Evolutionary conservation across 1,140 invertebrate species (phyloP), one percentile per base, ranked within the genome.

Genomic region (Brachionus calyciflorus): DNA sequence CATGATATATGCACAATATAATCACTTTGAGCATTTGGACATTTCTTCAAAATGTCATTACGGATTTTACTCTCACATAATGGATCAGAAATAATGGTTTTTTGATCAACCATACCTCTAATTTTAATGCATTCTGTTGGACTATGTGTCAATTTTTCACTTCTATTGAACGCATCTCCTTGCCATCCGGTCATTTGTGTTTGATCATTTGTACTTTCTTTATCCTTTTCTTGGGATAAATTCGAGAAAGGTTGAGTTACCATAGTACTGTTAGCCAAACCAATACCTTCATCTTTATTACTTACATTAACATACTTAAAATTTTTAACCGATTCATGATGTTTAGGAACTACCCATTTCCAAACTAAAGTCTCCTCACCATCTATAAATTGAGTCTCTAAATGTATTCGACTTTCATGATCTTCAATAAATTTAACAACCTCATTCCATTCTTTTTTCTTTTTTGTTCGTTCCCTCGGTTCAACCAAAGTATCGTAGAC

Each of bases 191-290:
- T 21, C 21, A 12, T 26, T 12, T 24, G 1, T 65, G 41, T 65
- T 5, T 7, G 19, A 14, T 24, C 26, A 19, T 49, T 28, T n/a
- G 40, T 19, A 55, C 51, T 55, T 24, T 73, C 69, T 46, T 73
- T 73, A 40, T 73, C 40, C 19, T 26, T 24, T 19, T 55, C 37
- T 55, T 46, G 21, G 10, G 49, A 19, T 65, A 12, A 37, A 4
- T 51, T 19, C 3, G 17, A 19, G 3, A 33, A 44, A 55, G 12
- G 40, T 37, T 44, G 44, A 51, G 19, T 37, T 30, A 73, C 51
- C 69, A 73, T 73, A 5, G 69, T 73, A 24, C 69, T 73, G 41
- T 73, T 73, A n/a, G 69, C 69, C 10, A 73, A 14, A 21, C 69
- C 69, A 14, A 73, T 73, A n/a, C 46, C 69, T 4, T 73, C 46